Conservation (phyloP, 1,140 invertebrate species). For the Calliopsis andreniformis region DNA sequence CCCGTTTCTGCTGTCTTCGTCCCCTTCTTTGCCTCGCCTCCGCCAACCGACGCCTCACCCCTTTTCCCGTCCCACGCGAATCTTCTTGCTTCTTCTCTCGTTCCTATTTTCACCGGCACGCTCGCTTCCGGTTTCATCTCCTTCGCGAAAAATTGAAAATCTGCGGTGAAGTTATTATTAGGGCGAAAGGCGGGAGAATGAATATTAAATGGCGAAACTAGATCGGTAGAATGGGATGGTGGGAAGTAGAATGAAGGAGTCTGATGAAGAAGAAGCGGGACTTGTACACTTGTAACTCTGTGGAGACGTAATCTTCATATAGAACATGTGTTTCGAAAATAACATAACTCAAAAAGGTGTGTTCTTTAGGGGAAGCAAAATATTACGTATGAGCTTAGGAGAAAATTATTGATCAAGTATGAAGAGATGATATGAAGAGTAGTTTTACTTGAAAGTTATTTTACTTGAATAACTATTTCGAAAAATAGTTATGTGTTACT, state of each 20-base stretch:
- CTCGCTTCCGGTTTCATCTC: conserved; percentile 17
- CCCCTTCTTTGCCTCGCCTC: too few relatives aligned
- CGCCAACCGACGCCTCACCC: background rate
- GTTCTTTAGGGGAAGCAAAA: too few relatives aligned
- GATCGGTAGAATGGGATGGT: conserved; percentile 17
- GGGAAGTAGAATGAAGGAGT: background rate
- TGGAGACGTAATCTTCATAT: conserved; percentile 4
- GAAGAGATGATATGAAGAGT: too few relatives aligned
- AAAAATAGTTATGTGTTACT: too few relatives aligned
- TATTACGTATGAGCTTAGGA: too few relatives aligned
- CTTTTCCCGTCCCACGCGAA: background rate
- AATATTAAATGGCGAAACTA: conserved; percentile 17
- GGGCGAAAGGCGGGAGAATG: background rate
- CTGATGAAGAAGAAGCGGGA: background rate
- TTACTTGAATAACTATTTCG: too few relatives aligned
- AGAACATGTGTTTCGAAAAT: too few relatives aligned
- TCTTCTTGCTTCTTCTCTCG: background rate
- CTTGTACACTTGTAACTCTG: background rate
- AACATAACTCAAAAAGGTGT: too few relatives aligned
- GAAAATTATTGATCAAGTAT: too few relatives aligned
- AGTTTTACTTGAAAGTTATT: too few relatives aligned
- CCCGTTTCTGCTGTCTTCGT: background rate
- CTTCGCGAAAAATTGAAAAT: conserved; percentile 27
- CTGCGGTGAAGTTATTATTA: conserved; percentile 18
- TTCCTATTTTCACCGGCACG: background rate